Evolutionary conservation across 2,113 vertebrate species (phyloP).

Genomic region (Antennarius striatus): DNA sequence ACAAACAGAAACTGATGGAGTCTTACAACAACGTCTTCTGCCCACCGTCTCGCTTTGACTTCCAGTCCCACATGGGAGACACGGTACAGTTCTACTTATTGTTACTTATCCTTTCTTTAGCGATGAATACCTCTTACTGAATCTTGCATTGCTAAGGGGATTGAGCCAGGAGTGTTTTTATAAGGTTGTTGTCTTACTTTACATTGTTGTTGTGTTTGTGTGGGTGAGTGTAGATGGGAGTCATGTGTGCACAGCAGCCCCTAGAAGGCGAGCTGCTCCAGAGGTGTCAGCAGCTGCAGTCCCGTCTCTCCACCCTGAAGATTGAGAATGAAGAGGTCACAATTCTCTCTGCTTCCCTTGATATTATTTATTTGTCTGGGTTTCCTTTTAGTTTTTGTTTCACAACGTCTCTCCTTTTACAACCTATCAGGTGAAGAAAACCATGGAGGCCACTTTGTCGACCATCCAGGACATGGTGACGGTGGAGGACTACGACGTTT

Average conservation of each 20-base stretch:
- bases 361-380: not conserved
- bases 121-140: not conserved
- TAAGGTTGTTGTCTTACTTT: not conserved
- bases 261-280: slow-evolving; percentile 91
- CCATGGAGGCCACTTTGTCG: slow-evolving; percentile 97
- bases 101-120: too few species aligned
- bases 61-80: slow-evolving; percentile 98
- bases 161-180: not conserved
- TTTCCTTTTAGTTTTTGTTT: not conserved
- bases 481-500: slow-evolving; percentile 96
- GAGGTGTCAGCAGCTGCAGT: slow-evolving; percentile 94
- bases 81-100: slow-evolving; percentile 75
- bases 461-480: slow-evolving; percentile 99
- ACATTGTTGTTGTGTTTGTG: not conserved
- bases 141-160: not conserved
- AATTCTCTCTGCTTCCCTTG: not conserved
- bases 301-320: slow-evolving; percentile 91
- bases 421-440: slow-evolving; percentile 92
- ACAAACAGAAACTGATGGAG: slow-evolving; percentile 98
- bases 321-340: slow-evolving; percentile 98
- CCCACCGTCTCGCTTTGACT: slow-evolving; percentile 95
- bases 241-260: slow-evolving; percentile 91
- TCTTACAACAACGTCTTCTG: slow-evolving; percentile 99
- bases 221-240: slow-evolving; percentile 82
- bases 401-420: not conserved